phyloP scores from a whole-genome alignment of 2,888 invertebrate genomes.

The Sipha maydis region DNA sequence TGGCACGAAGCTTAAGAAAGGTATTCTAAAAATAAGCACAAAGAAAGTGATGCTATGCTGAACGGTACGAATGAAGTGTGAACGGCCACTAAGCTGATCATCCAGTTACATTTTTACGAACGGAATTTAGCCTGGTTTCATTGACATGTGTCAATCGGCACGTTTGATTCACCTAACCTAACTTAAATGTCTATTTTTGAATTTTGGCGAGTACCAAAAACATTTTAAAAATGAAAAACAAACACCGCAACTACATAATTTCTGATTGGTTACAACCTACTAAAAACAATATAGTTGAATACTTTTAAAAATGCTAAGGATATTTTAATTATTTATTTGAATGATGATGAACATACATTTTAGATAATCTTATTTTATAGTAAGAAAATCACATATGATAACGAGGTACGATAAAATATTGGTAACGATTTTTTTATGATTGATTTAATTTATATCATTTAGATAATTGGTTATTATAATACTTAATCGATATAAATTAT shows the following conservation, averaged over 20 bases:
- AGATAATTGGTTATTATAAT: no score
- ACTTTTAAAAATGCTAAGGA: background rate
- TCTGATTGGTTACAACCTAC: background rate
- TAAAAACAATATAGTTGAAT: background rate
- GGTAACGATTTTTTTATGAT: no score
- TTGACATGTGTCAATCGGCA: constrained; percentile 57
- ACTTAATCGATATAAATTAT: background rate
- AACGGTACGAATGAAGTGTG: constrained; percentile 55
- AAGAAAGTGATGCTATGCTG: constrained; percentile 59
- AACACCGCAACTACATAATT: constrained; percentile 8
- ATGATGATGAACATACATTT: background rate
- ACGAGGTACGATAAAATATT: background rate
- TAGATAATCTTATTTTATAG: background rate
- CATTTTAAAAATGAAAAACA: constrained; percentile 33
- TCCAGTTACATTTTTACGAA: constrained; percentile 57
- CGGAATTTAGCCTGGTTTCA: constrained; percentile 62
- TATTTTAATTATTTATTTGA: background rate
- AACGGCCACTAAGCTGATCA: constrained; percentile 58
- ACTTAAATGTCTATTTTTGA: constrained; percentile 59
- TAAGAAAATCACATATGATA: background rate
- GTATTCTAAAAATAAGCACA: constrained; percentile 58
- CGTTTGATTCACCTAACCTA: constrained; percentile 56
- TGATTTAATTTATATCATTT: no score
- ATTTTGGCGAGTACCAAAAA: constrained; percentile 54
- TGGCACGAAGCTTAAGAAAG: constrained; percentile 58